phyloP scores from a whole-genome alignment of 2,888 invertebrate genomes.

The Flabesymbios commensalis region DNA sequence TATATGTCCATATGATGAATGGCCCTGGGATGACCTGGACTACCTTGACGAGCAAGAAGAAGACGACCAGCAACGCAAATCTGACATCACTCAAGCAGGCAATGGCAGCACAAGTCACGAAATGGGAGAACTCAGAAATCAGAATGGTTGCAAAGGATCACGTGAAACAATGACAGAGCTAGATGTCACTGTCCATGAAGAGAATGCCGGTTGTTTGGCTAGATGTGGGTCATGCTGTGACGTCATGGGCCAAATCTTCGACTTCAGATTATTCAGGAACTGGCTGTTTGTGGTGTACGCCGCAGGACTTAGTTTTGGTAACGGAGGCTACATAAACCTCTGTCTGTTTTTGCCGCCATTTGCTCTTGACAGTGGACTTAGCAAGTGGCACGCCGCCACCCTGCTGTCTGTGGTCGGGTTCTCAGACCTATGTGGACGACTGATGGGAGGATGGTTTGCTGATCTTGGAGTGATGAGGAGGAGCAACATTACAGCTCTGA shows the following conservation, averaged over 20 bases:
- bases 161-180: no score
- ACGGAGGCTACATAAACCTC: conserved; percentile 18
- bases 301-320: conserved; percentile 9
- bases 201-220: neutral
- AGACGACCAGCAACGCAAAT: no score
- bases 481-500: conserved; percentile 8
- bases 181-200: neutral
- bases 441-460: conserved; percentile 19
- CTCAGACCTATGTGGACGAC: conserved; percentile 16
- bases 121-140: no score
- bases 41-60: no score
- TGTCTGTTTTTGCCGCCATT: conserved; percentile 17
- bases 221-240: neutral
- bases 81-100: no score
- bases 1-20: no score
- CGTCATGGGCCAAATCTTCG: neutral
- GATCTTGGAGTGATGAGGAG: conserved; percentile 11
- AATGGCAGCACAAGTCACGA: no score
- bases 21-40: no score
- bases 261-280: neutral
- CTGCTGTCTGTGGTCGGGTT: conserved; percentile 16
- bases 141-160: no score
- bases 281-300: neutral
- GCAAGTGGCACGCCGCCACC: conserved; percentile 3
- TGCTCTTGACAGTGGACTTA: neutral